Evolutionary conservation across 2,113 vertebrate species (phyloP), one percentile per base, ranked within the genome.

Genomic region (Xyliphius kryptos): DNA sequence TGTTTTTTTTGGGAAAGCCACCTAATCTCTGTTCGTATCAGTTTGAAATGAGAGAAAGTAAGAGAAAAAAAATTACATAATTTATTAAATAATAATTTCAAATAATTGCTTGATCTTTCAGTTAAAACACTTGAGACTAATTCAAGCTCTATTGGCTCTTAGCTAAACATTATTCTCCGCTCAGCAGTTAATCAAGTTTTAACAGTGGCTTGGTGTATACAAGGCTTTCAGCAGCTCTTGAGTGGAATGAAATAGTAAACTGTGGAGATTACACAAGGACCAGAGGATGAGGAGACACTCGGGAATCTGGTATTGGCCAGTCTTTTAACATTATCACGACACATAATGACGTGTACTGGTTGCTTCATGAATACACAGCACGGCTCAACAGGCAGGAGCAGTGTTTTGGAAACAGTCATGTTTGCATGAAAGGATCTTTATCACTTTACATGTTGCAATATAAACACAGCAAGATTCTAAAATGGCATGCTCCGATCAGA

Each of bases 391-490:
- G 20, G 19, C 40, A 15, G 4, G 3, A 44, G 19, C 3, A 2
- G 9, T 58, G 56, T 58, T 58, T 58, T 58, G 56, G 56, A 58
- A 58, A 58, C 40, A 44, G 40, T 43, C 55, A 21, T 22, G 2
- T 22, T 14, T n/a, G 17, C 19, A 1, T 9, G 5, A 43, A 43
- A 58, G 4, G 19, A 58, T 26, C 20, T 44, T 57, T 43, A 57
- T 43, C 55, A 43, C 19, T 57, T 44, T 20, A 44, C 12, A 19
- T 26, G 56, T 57, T 56, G 40, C 4, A 22, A 0, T 15, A 20
- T 58, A 58, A 58, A 58, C 56, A 57, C 56, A 1, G 1, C 2
- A 15, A 22, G 2, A 44, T 44, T n/a, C 17, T 22, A n/a, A 44
- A 22, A 22, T 6, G 2, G 1, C 36, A 13, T 12, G 2, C 6